Conservation (phyloP, 2,113 vertebrate species). For the Colaptes auratus region DNA sequence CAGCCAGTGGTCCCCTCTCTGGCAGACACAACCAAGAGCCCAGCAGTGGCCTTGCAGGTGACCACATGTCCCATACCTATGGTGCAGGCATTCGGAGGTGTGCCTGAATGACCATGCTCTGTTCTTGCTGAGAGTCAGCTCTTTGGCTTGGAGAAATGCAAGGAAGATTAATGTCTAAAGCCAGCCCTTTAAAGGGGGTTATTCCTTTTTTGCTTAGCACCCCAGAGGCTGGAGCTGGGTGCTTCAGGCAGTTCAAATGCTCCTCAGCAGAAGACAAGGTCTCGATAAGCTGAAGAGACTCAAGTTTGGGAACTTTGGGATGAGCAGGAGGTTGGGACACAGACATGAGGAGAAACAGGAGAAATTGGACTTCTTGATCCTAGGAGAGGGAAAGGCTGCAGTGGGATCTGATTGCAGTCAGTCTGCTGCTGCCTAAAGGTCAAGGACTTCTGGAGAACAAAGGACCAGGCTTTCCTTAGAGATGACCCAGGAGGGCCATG, state of each 20-base stretch:
- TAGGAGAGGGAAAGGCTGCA: background rate
- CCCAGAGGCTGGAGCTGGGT: background rate
- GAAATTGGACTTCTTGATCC: background rate
- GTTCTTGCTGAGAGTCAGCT: too few relatives aligned
- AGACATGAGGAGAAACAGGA: background rate
- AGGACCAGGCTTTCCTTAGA: background rate
- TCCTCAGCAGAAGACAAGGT: background rate
- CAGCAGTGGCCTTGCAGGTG: background rate
- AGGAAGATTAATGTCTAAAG: too few relatives aligned
- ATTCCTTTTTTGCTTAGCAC: background rate
- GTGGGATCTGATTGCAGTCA: background rate
- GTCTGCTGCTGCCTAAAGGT: background rate
- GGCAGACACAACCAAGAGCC: background rate
- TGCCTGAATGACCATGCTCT: too few relatives aligned
- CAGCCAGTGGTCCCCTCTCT: background rate
- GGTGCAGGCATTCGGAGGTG: background rate
- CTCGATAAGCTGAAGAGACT: background rate
- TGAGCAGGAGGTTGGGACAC: background rate
- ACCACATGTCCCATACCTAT: fast-evolving
- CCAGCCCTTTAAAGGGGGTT: too few relatives aligned
- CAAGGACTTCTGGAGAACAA: background rate
- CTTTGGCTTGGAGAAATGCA: too few relatives aligned
- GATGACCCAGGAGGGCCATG: background rate
- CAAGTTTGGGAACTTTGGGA: background rate
- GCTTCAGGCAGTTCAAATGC: background rate